phyloP scores from a whole-genome alignment of 2,113 vertebrate genomes.

The Phyllostomus hastatus region DNA sequence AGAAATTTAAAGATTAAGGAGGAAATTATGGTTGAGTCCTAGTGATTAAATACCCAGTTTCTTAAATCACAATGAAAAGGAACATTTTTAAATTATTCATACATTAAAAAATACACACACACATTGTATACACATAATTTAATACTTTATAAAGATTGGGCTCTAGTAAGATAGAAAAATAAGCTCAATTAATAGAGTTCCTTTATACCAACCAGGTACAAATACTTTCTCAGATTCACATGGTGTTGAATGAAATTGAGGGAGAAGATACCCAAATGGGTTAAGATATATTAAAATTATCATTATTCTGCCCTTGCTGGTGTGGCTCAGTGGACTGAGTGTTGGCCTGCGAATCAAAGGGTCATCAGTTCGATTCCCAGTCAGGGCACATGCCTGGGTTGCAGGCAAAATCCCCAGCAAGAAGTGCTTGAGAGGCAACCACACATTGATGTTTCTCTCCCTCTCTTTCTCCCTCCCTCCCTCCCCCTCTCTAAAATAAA shows the following conservation, averaged over 20 bases:
- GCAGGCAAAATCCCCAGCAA: no score
- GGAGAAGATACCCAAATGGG: not conserved
- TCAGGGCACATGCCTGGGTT: no score
- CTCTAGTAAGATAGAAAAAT: not conserved
- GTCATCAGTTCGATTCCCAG: no score
- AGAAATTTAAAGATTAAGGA: constrained; percentile 36
- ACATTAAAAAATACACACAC: not conserved
- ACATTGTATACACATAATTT: not conserved
- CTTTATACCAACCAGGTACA: not conserved
- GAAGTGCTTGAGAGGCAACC: no score
- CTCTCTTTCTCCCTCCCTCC: no score
- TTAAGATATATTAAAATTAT: not conserved
- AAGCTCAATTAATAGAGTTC: not conserved
- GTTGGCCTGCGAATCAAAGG: no score
- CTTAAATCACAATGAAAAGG: constrained; percentile 29
- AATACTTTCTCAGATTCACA: not conserved
- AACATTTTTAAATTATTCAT: constrained; percentile 13
- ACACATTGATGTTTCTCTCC: no score
- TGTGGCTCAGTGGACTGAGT: no score
- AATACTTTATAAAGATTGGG: not conserved
- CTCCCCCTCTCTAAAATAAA: no score
- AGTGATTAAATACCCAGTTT: constrained; percentile 30
- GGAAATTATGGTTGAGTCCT: not conserved
- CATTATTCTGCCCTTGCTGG: not conserved
- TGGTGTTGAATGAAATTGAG: not conserved